Conservation (phyloP, 2,113 vertebrate genomes). For the Nycticorax nycticorax region DNA sequence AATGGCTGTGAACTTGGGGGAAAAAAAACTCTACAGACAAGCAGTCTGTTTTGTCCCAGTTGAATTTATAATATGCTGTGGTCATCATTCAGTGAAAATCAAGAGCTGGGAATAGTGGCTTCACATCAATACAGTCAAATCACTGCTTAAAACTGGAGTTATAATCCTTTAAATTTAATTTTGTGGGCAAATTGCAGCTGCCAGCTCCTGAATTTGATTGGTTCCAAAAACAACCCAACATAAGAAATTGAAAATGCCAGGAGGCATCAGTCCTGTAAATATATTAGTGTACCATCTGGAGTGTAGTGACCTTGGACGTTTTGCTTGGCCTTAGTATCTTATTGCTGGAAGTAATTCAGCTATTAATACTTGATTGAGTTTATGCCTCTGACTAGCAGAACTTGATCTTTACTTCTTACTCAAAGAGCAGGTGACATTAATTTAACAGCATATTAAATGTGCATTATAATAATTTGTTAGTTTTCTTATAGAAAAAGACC, state of each 20-base stretch:
- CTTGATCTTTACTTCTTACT: slow-evolving; percentile 3
- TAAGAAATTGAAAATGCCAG: slow-evolving; percentile 58
- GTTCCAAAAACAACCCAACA: slow-evolving; percentile 25
- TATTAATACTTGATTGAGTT: not conserved
- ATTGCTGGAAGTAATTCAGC: not conserved
- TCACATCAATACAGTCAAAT: slow-evolving; percentile 43
- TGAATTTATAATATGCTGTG: not conserved
- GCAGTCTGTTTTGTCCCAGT: not conserved
- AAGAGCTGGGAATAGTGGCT: not conserved
- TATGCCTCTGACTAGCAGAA: not conserved
- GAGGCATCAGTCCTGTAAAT: slow-evolving; percentile 60
- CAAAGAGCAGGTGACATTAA: slow-evolving; percentile 9
- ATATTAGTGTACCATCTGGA: slow-evolving; percentile 47
- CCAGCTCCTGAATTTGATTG: slow-evolving; percentile 27
- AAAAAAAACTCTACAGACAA: not conserved
- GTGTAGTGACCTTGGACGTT: slow-evolving; percentile 28
- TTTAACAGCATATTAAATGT: not conserved
- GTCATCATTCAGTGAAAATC: not conserved
- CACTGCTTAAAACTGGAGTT: not conserved
- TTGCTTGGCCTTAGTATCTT: not conserved
- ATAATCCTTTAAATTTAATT: slow-evolving; percentile 6
- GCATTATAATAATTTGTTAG: not conserved
- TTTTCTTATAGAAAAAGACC: slow-evolving; percentile 1
- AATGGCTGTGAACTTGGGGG: not conserved
- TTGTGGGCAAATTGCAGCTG: not conserved